phyloP scores from a whole-genome alignment of 2,113 vertebrate species.

The Ariopsis seemanni region DNA sequence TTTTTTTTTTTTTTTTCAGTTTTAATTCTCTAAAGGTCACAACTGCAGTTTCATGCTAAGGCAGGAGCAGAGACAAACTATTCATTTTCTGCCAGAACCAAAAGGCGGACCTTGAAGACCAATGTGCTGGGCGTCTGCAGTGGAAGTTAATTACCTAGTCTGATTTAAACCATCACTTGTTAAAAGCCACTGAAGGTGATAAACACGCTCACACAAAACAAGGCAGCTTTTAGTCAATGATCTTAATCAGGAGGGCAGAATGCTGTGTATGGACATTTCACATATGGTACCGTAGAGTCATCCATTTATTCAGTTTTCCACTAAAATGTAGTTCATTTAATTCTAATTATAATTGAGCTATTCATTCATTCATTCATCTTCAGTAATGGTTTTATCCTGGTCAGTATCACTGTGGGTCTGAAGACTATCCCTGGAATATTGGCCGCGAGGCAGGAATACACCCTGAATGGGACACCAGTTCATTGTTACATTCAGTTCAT shows the following conservation, averaged over 20 bases:
- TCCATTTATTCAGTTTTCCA: neutral
- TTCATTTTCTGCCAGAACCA: constrained; percentile 29
- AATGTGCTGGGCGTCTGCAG: neutral
- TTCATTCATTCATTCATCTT: neutral
- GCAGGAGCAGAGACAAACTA: constrained; percentile 15
- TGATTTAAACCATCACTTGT: constrained; percentile 38
- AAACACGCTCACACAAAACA: neutral
- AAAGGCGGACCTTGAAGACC: constrained; percentile 21
- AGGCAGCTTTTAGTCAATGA: constrained; percentile 22
- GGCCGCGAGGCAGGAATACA: neutral
- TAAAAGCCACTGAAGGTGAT: constrained; percentile 24
- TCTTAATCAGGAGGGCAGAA: constrained; percentile 13
- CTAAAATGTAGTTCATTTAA: neutral
- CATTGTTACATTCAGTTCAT: neutral
- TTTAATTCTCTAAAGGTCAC: constrained; percentile 2
- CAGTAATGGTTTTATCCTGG: neutral
- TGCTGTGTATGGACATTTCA: neutral
- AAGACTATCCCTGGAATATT: neutral
- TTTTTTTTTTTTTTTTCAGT: neutral
- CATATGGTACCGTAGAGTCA: too few species aligned
- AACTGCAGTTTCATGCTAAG: neutral
- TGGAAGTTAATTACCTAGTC: constrained; percentile 46
- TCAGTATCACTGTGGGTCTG: neutral
- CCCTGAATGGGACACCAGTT: neutral
- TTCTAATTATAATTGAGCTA: neutral